A percentile compares a stretch with the other conserved stretches of the same genome.
These are phyloP conservation scores for Anoura caudifer DNA, from an alignment of 2,113 vertebrate species.

Conservation along the genomic window DNA sequence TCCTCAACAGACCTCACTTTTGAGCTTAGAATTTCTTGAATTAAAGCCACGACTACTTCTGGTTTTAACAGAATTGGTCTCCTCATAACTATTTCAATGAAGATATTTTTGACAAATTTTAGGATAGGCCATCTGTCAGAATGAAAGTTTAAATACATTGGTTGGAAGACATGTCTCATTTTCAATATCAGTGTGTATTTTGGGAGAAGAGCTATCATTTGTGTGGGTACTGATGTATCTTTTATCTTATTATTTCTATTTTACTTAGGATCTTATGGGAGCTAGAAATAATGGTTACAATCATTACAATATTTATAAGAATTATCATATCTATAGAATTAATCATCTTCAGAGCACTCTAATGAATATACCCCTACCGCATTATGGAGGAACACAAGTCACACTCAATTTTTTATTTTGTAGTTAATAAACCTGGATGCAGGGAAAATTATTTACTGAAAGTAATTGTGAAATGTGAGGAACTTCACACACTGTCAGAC, in stretches of 20 bases:
- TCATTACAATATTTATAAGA: background rate
- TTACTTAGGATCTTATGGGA: background rate
- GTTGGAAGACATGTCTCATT: background rate
- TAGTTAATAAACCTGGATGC: background rate
- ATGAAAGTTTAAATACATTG: constrained; percentile 25
- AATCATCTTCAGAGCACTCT: background rate
- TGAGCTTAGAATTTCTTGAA: background rate
- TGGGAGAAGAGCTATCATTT: background rate
- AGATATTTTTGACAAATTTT: constrained; percentile 28
- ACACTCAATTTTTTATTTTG: background rate
- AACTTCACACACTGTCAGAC: background rate
- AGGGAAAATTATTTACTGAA: background rate
- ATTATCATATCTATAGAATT: background rate
- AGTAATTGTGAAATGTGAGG: background rate
- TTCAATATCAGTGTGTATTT: background rate
- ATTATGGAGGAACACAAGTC: background rate
- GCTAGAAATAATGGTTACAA: background rate
- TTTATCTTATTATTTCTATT: background rate
- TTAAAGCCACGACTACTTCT: background rate
- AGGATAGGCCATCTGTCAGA: background rate
- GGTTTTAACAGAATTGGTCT: background rate
- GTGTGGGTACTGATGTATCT: background rate
- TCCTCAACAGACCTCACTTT: background rate
- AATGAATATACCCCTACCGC: background rate
- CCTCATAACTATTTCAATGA: background rate